Conservation (phyloP, 2,797 vertebrate genomes). For the Oreortyx pictus region DNA sequence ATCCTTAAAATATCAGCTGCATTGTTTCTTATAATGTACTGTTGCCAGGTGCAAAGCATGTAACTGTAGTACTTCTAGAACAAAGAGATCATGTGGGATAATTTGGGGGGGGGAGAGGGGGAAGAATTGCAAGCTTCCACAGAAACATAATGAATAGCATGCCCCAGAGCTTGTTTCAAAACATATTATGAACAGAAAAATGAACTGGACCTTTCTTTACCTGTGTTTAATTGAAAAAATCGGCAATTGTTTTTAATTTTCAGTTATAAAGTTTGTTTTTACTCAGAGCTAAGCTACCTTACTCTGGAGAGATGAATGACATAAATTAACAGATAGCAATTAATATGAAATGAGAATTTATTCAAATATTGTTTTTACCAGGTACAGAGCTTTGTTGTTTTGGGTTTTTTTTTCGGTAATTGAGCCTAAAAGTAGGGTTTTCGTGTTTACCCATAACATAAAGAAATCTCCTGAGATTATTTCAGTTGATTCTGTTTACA, state of each 20-base stretch:
- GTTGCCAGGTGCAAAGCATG: too few relatives aligned
- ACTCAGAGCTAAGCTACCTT: conserved; percentile 21
- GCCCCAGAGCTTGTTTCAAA: not conserved
- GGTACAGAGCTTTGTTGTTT: not conserved
- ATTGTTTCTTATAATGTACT: not conserved
- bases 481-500: conserved; percentile 53
- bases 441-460: conserved; percentile 28
- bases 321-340: conserved; percentile 29
- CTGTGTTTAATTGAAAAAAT: not conserved
- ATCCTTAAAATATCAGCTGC: not conserved
- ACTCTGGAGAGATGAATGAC: not conserved
- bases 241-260: not conserved
- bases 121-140: not conserved
- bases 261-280: not conserved
- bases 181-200: not conserved
- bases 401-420: not conserved
- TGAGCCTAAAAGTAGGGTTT: not conserved
- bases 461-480: conserved; percentile 45
- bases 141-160: not conserved
- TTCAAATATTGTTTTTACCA: not conserved
- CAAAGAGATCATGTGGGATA: not conserved
- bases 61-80: not conserved
- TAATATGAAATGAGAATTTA: not conserved
- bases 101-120: not conserved
- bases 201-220: not conserved